Base-by-base conservation (phyloP, 2,797 vertebrate genomes). In the Acanthurus leucopareius region DNA sequence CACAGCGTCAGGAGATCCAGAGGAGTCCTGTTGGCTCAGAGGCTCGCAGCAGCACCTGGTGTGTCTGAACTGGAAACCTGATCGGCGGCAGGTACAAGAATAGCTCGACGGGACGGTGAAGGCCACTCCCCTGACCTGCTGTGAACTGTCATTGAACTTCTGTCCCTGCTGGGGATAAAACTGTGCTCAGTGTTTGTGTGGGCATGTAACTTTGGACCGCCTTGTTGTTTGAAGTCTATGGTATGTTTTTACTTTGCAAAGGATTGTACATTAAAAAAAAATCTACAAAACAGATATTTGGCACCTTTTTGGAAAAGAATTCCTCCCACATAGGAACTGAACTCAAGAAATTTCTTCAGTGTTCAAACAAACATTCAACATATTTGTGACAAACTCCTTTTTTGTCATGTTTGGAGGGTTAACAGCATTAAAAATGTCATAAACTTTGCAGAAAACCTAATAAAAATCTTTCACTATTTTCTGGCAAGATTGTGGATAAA, bases 31-130 rank as follows among this genome's bases (percentile, higher is more conserved):
- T 44, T 38, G 72, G 67, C 73, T 67, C 47, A 17, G 73, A 75
- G 65, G 61, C 40, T 59, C 5, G 3, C 32, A 14, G 74, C 71
- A 69, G 85, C 83, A 91, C 89, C 92, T 88, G 88, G 84, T 82
- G 83, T 10, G 69, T 71, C 79, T 64, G 73, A 70, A 63, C 75
- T 80, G 80, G 93, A 93, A 93, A 93, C 88, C 75, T 63, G 93
- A 94, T 92, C 86, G 4, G 81, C 53, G 52, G 80, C 93, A 94
- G 92, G 93, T 94, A 94, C 89, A 85, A 91, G 92, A 94, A 94
- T 94, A 94, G 90, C 91, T 84, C 53, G 19, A 49, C 19, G 28
- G 70, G 77, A 52, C 74, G 5, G 75, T 61, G 17, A 83, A 83
- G 78, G 79, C 77, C 77, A 32, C 84, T 83, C 78, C 69, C 45